Base-by-base conservation (phyloP, 1,140 invertebrate genomes). In the Euwallacea similis region DNA sequence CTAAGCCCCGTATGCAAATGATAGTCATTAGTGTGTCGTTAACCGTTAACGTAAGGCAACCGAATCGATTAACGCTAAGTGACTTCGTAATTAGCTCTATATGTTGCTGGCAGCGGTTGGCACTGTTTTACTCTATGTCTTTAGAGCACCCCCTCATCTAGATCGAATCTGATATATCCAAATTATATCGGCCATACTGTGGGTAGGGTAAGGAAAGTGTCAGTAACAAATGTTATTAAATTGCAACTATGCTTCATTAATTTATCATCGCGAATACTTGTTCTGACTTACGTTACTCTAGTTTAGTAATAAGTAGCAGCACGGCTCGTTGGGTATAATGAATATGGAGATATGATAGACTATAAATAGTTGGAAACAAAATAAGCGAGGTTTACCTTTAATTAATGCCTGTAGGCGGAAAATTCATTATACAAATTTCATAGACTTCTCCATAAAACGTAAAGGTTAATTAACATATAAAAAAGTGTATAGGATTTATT, bases 31-130 rank as follows among this genome's bases (percentile, higher is more conserved):
- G 79, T 79, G 79, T 80, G 79, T 81, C 80, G 79, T 81, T 81
- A 81, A 80, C 76, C 80, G 76, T 78, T 74, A 81, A 79, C 77
- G 79, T 81, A 81, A 81, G 79, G 79, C 79, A 76, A 80, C 78
- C 78, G 76, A 80, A 81, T 81, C 79, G 79, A 81, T 81, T 81
- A 81, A 81, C 79, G 79, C 79, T 81, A 81, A 81, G 79, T 81
- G 80, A 81, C 80, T 81, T 77, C 77, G 80, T 81, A 81, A 81
- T 81, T 81, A 81, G 79, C 80, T 81, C 75, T 81, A 79, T 76
- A 81, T 76, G 69, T 65, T 58, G 62, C 69, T 56, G 42, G 13
- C 43, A 50, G n/a, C 50, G 53, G 64, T n/a, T 66, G 64, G 42
- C 64, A 55, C 21, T 55, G 53, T 42, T 66, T 66, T 69, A 69